Conservation (phyloP, 1,140 invertebrate species). For the Whitmania pigra region DNA sequence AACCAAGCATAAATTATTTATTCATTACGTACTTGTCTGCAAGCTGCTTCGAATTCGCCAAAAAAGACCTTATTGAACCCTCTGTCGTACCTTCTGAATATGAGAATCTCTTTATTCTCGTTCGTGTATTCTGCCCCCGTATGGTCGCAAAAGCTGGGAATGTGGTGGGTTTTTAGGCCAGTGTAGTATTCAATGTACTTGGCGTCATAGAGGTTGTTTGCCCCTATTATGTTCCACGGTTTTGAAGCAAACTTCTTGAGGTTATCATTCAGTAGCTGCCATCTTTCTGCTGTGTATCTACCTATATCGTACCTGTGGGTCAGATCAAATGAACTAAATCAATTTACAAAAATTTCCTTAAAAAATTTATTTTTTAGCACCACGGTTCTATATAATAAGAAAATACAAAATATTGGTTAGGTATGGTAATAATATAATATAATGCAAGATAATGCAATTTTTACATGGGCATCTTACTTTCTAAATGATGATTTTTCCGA, state of each 20-base stretch:
- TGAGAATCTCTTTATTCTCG: background rate
- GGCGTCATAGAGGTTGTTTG: slow-evolving; percentile 16
- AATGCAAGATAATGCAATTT: no score
- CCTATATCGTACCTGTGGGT: slow-evolving; percentile 13
- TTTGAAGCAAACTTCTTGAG: background rate
- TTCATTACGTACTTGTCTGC: background rate
- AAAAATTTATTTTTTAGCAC: no score
- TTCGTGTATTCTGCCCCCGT: slow-evolving; percentile 4
- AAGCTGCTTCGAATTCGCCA: background rate
- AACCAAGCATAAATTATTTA: no score
- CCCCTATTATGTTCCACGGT: slow-evolving; percentile 9
- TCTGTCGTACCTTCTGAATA: background rate
- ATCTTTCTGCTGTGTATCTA: slow-evolving; percentile 9
- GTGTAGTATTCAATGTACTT: slow-evolving; percentile 18
- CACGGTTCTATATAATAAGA: no score
- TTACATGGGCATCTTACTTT: no score
- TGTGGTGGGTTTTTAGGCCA: background rate
- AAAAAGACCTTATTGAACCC: slow-evolving; percentile 13
- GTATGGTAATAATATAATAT: no score
- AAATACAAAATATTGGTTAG: no score
- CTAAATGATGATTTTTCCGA: no score
- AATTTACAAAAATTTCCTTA: no score
- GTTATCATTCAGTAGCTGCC: slow-evolving; percentile 16
- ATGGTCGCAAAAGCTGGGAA: slow-evolving; percentile 7
- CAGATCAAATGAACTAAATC: background rate